Base-by-base conservation (phyloP, 2,888 invertebrate genomes). In the Parthenolecanium corni region DNA sequence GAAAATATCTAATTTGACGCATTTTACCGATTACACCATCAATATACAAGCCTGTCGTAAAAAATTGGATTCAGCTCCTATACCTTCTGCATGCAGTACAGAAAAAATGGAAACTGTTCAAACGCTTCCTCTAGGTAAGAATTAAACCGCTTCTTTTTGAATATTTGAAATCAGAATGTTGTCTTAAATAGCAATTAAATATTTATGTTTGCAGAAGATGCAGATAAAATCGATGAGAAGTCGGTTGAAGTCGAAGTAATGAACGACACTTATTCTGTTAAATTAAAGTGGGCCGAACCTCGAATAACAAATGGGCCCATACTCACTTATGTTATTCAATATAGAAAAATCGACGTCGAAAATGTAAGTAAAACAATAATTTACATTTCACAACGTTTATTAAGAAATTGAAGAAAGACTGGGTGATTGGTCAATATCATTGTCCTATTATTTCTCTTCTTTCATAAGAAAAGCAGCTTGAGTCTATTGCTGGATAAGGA, bases 241-340 rank as follows among this genome's bases (percentile, higher is more conserved):
- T 78, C 77, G 1, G 70, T 73, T 21, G 73, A 75, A 24, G 68
- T 70, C 64, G 70, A 67, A 40, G 65, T 67, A 14, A 62, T 66
- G 57, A 71, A 70, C 38, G 67, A 66, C 23, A 65, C 66, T 38
- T 67, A 65, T 11, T 64, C 65, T 47, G 67, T 68, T 23, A 65
- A 64, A 52, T 75, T 91, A 2, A 78, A 76, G 24, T 96, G 96
- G 96, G 76, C 80, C 2, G 84, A 86, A 68, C 95, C 96, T 0
- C 69, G 72, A 21, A 76, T 83, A 66, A 94, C 96, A 0, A 97
- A 97, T 73, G 93, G 96, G 1, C 79, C 86, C 65, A 84, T 95
- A 51, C 81, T 91, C 46, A 84, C 86, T 0, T 96, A 94, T 74
- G 81, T 83, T 66, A 82, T 95, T 58, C 81, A 84, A 67, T 89